Base-by-base conservation (phyloP, 2,888 invertebrate genomes). In the Pterostichus niger region DNA sequence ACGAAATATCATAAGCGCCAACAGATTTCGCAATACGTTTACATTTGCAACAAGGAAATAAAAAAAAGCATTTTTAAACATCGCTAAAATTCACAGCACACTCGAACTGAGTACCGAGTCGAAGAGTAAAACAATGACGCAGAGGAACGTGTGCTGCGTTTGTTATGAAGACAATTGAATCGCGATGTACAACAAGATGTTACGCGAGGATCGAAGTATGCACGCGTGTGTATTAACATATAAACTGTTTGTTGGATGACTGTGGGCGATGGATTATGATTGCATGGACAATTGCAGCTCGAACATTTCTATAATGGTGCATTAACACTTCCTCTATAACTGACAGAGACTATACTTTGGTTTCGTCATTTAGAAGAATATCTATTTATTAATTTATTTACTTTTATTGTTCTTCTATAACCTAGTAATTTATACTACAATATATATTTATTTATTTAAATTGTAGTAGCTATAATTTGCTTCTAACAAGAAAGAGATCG, bases 121-220 rank as follows among this genome's bases (percentile, higher is more conserved):
- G 11, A 11, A 9, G 68, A 24, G 68, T 71, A 71, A 71, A 71
- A 71, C 68, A 71, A 71, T 71, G 68, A 71, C 68, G 68, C 68
- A 44, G 17, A 10, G 10, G 44, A 44, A 71, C 68, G 68, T 71
- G 68, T 44, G 40, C n/a, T 10, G 68, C 68, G 44, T 71, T 56
- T 71, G 68, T 71, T 71, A 71, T 71, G 68, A 71, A 71, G 68
- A 71, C 68, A 71, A 71, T 71, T 71, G 68, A 71, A 71, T 71
- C 15, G 68, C 68, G 68, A 71, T 71, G 44, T 64, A 71, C 24
- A 40, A 56, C 56, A 71, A 44, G 68, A 40, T 64, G 64, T 64
- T 64, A 64, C 33, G 64, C 33, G 49, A 13, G 49, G 10, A 49
- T 49, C 56, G 56, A 56, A 56, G 56, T 56, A 17, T 17, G 15